phyloP scores from a whole-genome alignment of 1,140 invertebrate genomes.

The Pseudomyrmex sp. region DNA sequence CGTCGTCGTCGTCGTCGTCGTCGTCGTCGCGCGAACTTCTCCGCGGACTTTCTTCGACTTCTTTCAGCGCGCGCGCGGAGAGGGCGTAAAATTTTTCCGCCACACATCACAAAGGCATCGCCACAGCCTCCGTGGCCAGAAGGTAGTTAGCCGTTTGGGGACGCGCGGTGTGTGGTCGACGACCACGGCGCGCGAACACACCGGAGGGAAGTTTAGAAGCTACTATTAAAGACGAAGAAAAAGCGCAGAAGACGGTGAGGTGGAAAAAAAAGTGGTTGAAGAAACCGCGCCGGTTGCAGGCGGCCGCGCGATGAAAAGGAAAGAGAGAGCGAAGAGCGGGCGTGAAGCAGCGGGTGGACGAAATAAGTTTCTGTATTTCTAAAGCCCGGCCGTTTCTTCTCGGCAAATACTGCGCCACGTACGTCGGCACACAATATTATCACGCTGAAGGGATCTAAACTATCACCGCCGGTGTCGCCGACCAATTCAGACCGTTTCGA shows the following conservation, averaged over 20 bases:
- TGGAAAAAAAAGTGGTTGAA: neutral
- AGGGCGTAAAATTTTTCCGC: slow-evolving; percentile 21
- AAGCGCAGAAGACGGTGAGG: neutral
- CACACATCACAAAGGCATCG: slow-evolving; percentile 37
- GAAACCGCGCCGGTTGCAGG: neutral
- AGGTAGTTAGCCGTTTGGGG: slow-evolving; percentile 34
- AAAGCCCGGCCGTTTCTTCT: slow-evolving; percentile 69
- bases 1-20: no score
- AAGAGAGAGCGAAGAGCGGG: slow-evolving; percentile 32
- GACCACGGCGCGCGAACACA: slow-evolving; percentile 3
- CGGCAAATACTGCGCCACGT: slow-evolving; percentile 74
- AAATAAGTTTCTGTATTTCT: slow-evolving; percentile 77
- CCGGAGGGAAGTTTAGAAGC: slow-evolving; percentile 14
- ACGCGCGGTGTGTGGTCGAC: slow-evolving; percentile 6
- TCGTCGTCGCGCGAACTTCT: slow-evolving; percentile 28
- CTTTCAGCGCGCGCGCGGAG: neutral
- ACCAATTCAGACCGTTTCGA: slow-evolving; percentile 43
- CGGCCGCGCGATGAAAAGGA: neutral
- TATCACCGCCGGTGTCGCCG: slow-evolving; percentile 61
- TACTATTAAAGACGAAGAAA: neutral
- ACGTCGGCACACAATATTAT: slow-evolving; percentile 77
- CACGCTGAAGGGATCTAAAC: slow-evolving; percentile 76
- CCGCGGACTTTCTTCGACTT: slow-evolving; percentile 28
- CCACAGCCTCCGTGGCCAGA: neutral
- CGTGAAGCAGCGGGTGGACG: slow-evolving; percentile 41